Evolutionary conservation across 1,140 invertebrate species (phyloP).

Genomic region (Drosophila nasuta): DNA sequence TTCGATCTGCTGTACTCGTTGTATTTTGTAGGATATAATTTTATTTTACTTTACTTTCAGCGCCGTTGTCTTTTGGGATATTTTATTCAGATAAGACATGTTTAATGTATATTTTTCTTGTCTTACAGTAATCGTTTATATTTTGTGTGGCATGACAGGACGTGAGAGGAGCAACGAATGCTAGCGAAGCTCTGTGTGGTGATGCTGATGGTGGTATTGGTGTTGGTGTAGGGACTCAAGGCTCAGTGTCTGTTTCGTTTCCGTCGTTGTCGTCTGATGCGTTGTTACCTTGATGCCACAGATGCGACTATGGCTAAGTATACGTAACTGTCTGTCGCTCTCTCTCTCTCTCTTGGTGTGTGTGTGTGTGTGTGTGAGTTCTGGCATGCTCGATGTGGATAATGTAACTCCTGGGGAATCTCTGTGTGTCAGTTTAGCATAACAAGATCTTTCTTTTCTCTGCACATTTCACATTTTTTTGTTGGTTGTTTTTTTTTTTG

Average conservation of each 20-base stretch:
- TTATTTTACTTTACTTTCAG: constrained; percentile 81
- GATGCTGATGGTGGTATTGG: background rate
- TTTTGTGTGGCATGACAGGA: constrained; percentile 59
- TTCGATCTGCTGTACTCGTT: constrained; percentile 58
- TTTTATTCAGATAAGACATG: constrained; percentile 84
- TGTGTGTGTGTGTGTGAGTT: constrained; percentile 39
- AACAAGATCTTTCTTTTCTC: constrained; percentile 81
- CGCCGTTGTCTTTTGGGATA: constrained; percentile 83
- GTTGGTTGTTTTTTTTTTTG: constrained; percentile 62
- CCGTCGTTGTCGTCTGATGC: constrained; percentile 64
- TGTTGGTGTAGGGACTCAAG: constrained; percentile 11
- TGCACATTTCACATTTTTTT: constrained; percentile 21
- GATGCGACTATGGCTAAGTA: constrained; percentile 44
- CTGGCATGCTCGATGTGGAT: constrained; percentile 55
- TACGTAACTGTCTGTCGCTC: constrained; percentile 1
- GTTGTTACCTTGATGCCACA: constrained; percentile 69
- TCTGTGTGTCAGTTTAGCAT: constrained; percentile 83
- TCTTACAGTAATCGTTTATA: constrained; percentile 84
- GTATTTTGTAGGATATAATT: constrained; percentile 64
- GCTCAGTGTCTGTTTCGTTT: constrained; percentile 70
- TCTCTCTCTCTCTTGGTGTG: too few relatives aligned
- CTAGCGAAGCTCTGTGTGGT: background rate
- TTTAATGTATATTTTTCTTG: constrained; percentile 83
- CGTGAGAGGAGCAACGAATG: background rate
- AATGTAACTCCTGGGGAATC: constrained; percentile 83